Evolutionary conservation across 2,113 vertebrate genomes (phyloP).

Genomic region (Meleagris gallopavo): DNA sequence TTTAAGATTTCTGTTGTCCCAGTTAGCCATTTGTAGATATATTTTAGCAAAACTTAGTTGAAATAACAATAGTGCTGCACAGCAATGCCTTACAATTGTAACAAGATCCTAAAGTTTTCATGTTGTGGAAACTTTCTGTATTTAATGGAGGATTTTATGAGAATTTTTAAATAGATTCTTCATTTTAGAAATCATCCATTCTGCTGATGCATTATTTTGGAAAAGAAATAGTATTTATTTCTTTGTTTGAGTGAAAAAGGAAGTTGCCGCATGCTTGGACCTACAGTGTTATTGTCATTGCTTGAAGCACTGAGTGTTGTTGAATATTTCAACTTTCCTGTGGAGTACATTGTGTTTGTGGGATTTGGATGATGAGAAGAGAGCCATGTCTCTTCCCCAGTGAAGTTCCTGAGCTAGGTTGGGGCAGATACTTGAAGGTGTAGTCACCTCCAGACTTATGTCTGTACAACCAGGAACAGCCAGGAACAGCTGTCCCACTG

Average conservation of each 20-base stretch:
- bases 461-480: neutral
- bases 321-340: neutral
- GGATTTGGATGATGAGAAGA: neutral
- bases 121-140: neutral
- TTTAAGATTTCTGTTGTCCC: neutral
- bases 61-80: neutral
- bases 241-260: neutral
- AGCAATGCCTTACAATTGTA: conserved; percentile 27
- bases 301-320: neutral
- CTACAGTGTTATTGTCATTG: neutral
- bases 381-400: neutral
- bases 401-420: neutral
- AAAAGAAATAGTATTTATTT: neutral
- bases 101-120: conserved; percentile 4
- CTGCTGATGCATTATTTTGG: neutral
- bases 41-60: neutral
- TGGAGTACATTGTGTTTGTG: fast-evolving
- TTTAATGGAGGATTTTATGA: neutral
- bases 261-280: neutral
- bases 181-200: neutral
- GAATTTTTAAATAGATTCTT: neutral
- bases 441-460: neutral
- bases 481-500: fast-evolving
- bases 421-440: neutral
- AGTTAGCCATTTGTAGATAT: neutral